phyloP scores from a whole-genome alignment of 2,113 vertebrate species.

The Columba livia region DNA sequence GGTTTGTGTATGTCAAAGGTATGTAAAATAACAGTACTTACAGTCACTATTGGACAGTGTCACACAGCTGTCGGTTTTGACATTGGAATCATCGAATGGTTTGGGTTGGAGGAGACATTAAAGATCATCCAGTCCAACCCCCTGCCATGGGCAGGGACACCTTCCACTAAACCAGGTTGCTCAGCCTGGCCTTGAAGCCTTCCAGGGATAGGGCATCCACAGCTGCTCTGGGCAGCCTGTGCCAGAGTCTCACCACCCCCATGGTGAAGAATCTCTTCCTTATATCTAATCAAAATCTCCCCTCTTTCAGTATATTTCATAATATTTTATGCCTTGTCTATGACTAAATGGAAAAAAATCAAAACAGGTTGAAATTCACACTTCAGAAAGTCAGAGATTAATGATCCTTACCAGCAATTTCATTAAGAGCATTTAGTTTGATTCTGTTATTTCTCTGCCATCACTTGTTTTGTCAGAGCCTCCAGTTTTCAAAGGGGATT shows the following conservation, averaged over 20 bases:
- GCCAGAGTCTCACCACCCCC: fast-evolving
- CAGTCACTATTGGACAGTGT: background rate
- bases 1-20: slow-evolving; percentile 95
- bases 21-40: background rate
- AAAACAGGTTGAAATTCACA: background rate
- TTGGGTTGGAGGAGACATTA: background rate
- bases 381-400: background rate
- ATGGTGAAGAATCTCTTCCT: background rate
- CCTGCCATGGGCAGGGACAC: background rate
- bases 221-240: background rate
- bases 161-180: background rate
- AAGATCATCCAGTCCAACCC: background rate
- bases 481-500: slow-evolving; percentile 91
- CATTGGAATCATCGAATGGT: background rate
- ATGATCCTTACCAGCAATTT: background rate
- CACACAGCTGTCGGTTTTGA: background rate
- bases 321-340: background rate
- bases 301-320: background rate
- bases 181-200: background rate
- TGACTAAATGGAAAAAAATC: background rate
- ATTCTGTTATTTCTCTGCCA: background rate
- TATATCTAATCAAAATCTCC: background rate
- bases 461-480: slow-evolving; percentile 80
- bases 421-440: background rate
- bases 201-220: background rate